These are phyloP conservation scores for Sesia apiformis DNA, from an alignment of 2,888 invertebrate genomes.

Conservation along the genomic window DNA sequence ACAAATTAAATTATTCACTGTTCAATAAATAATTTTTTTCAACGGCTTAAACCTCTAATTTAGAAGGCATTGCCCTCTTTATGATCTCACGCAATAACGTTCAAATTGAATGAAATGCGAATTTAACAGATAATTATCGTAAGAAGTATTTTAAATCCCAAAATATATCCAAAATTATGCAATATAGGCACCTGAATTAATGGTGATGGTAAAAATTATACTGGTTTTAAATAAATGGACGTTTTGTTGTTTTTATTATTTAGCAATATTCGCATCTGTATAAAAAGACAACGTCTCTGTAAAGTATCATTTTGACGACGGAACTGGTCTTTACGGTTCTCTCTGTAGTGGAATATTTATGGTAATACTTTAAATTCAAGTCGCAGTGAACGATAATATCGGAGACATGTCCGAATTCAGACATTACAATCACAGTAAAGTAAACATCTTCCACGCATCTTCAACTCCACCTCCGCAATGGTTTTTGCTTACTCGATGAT, in stretches of 20 bases:
- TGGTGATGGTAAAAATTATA: not conserved
- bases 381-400: conserved; percentile 31
- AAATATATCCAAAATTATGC: not conserved
- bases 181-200: not conserved
- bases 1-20: not conserved
- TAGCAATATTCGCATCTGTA: not conserved
- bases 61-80: not conserved
- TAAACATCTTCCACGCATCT: conserved; percentile 7
- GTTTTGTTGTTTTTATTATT: not conserved
- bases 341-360: conserved; percentile 32
- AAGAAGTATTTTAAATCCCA: not conserved
- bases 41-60: not conserved
- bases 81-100: not conserved
- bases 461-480: conserved; percentile 18
- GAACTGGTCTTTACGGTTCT: conserved; percentile 56
- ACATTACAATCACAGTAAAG: conserved; percentile 8
- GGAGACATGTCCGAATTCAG: conserved; percentile 24
- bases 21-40: not conserved
- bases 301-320: not conserved
- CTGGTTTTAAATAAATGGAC: not conserved
- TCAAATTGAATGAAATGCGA: not conserved
- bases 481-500: conserved; percentile 12
- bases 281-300: not conserved
- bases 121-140: not conserved
- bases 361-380: conserved; percentile 40